These are phyloP conservation scores for Epizoanthus scotinus DNA, from an alignment of 92 coral and sea anemone species.

Conservation along the genomic window DNA sequence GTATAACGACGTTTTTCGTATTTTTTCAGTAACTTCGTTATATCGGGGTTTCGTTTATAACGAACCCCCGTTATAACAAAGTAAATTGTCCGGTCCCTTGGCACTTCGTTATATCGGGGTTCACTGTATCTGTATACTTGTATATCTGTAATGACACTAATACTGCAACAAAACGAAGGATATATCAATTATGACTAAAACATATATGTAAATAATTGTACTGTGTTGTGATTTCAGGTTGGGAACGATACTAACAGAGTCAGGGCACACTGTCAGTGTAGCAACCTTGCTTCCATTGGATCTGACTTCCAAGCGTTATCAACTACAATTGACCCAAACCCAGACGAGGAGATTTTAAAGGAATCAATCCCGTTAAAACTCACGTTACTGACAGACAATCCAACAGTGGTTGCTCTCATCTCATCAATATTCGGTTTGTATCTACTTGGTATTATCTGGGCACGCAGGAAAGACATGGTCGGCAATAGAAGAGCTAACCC, in stretches of 20 bases:
- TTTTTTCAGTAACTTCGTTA: too few relatives aligned
- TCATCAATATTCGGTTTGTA: constrained; percentile 30
- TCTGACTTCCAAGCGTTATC: constrained; percentile 17
- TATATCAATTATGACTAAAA: too few relatives aligned
- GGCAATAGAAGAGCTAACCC: constrained; percentile 55
- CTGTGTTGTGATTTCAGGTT: background rate
- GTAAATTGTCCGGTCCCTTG: too few relatives aligned
- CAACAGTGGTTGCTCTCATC: constrained; percentile 22
- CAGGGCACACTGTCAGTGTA: constrained; percentile 18
- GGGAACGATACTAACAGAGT: background rate
- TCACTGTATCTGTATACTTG: too few relatives aligned
- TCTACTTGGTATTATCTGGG: constrained; percentile 24
- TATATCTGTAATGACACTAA: too few relatives aligned
- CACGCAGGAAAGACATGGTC: constrained; percentile 13
- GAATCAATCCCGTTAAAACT: background rate
- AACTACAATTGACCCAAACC: constrained; percentile 19
- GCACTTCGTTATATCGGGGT: too few relatives aligned
- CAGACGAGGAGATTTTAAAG: background rate
- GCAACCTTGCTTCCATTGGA: constrained; percentile 20
- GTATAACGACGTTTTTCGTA: too few relatives aligned
- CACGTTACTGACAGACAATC: constrained; percentile 8
- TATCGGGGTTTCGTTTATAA: too few relatives aligned
- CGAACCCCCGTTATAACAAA: too few relatives aligned
- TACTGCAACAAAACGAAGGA: too few relatives aligned
- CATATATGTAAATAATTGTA: too few relatives aligned